These are phyloP conservation scores for Sebastolobus altivelis DNA, from an alignment of 2,797 vertebrate genomes.

Conservation along the genomic window DNA sequence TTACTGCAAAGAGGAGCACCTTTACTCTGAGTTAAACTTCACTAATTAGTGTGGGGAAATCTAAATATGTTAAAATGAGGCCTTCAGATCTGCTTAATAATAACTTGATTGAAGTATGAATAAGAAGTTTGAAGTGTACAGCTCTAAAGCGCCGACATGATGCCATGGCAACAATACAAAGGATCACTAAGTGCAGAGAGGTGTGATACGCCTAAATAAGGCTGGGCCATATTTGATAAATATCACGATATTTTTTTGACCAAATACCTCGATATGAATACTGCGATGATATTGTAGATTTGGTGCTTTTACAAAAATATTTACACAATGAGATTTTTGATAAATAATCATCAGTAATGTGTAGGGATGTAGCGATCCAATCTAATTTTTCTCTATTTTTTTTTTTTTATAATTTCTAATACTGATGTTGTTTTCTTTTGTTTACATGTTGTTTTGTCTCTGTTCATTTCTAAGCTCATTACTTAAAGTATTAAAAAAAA, in stretches of 20 bases:
- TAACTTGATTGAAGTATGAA: constrained; percentile 19
- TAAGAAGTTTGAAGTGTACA: constrained; percentile 18
- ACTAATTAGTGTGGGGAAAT: constrained; percentile 26
- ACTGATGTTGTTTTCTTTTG: too few species aligned
- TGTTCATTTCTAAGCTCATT: too few species aligned
- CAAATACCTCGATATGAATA: background rate
- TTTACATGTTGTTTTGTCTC: too few species aligned
- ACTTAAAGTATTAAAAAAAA: too few species aligned
- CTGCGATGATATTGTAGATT: background rate
- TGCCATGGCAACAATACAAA: constrained; percentile 57
- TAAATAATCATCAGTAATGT: too few species aligned
- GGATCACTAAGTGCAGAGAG: constrained; percentile 36
- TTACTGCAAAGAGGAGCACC: constrained; percentile 25
- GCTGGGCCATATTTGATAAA: background rate
- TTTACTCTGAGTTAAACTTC: constrained; percentile 32
- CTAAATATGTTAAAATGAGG: constrained; percentile 17
- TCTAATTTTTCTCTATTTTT: too few species aligned
- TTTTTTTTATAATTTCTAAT: too few species aligned
- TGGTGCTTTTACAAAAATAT: background rate
- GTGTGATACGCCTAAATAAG: constrained; percentile 5
- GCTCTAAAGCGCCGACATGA: constrained; percentile 28
- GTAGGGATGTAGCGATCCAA: too few species aligned
- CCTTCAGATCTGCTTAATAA: constrained; percentile 13
- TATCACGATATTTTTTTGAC: background rate
- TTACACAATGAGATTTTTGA: too few species aligned